Conservation (phyloP, 2,888 invertebrate genomes). For the Lithophane leautieri region DNA sequence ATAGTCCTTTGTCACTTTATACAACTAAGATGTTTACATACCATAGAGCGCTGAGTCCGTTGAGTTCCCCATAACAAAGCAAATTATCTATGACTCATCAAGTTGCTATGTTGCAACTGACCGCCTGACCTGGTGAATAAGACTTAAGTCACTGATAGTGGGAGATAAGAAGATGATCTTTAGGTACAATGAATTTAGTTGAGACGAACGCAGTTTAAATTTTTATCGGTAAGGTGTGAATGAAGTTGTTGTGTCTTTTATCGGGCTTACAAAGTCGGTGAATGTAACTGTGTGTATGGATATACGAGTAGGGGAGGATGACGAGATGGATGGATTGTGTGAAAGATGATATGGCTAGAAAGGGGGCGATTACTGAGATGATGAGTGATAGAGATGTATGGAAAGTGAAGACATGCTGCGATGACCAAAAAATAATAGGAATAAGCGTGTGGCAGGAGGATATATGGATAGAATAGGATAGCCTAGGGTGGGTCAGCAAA, state of each 20-base stretch:
- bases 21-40: slow-evolving; percentile 53
- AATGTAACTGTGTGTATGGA: no score
- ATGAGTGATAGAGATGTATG: not conserved
- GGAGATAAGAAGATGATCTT: slow-evolving; percentile 34
- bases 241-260: not conserved
- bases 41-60: slow-evolving; percentile 35
- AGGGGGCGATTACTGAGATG: not conserved
- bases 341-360: not conserved
- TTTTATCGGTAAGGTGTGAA: slow-evolving; percentile 4
- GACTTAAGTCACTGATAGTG: slow-evolving; percentile 41
- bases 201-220: not conserved
- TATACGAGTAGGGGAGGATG: not conserved
- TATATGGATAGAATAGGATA: not conserved
- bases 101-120: slow-evolving; percentile 63
- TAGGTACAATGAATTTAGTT: slow-evolving; percentile 22
- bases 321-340: not conserved
- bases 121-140: slow-evolving; percentile 62
- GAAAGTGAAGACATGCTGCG: not conserved
- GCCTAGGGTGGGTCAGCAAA: not conserved
- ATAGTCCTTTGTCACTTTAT: slow-evolving; percentile 31
- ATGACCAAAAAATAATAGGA: not conserved
- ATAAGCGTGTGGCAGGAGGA: not conserved
- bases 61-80: slow-evolving; percentile 65
- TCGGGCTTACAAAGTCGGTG: not conserved
- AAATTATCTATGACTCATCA: slow-evolving; percentile 61